Base-by-base conservation (phyloP, 2,113 vertebrate genomes). In the Grus americana region DNA sequence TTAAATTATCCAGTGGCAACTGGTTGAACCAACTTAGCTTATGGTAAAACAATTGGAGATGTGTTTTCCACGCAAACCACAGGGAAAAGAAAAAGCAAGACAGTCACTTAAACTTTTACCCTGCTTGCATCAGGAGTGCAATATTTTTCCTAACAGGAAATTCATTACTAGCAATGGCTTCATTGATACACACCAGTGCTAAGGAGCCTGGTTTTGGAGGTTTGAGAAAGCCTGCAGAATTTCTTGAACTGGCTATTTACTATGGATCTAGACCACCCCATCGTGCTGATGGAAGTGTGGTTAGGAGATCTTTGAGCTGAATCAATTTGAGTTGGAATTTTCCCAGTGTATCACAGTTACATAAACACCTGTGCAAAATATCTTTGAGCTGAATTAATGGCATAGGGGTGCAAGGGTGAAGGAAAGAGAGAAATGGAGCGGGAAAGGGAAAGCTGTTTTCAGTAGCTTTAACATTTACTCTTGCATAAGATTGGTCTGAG, bases 271-370 rank as follows among this genome's bases (percentile, higher is more conserved):
- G 90, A 76, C 94, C 92, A 96, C 79, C 74, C 68, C 38, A 86
- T 44, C 5, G 4, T 47, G 85, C 40, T 73, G 82, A 86, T 93
- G 93, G 84, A 97, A 88, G 61, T 88, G 72, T 18, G 79, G 71
- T 86, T 89, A 93, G 86, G 50, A 85, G 52, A 93, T 93, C 57
- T 92, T 83, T 74, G 61, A 91, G 87, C 52, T 70, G 79, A 88
- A 95, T 95, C 82, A 76, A 29, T 94, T 57, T 88, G 63, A 92
- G 66, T 26, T 92, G 55, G 92, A 95, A 92, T 95, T 88, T 96
- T 97, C 94, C 92, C 96, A 93, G 94, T 88, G 88, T 89, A 94
- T 97, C 81, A 71, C 40, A 86, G 88, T 94, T 93, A 93, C 97
- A 96, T 83, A 95, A 93, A 92, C 90, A 95, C 74, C 79, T 96